Evolutionary conservation across 2,113 vertebrate genomes (phyloP).

Genomic region (Ictalurus punctatus): DNA sequence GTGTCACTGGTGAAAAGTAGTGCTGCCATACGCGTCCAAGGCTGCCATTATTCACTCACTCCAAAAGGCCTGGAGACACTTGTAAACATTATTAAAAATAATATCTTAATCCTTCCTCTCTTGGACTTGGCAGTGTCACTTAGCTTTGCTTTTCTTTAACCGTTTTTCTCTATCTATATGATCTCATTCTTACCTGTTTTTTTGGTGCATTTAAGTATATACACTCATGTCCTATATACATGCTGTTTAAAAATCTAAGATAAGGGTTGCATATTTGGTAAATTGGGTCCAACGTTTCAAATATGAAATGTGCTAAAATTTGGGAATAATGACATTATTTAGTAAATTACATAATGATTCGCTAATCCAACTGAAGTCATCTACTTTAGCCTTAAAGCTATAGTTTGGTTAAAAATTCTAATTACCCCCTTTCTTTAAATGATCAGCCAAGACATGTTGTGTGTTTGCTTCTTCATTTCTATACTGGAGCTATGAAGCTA

Average conservation of each 20-base stretch:
- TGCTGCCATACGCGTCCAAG: slow-evolving; percentile 85
- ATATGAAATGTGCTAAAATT: background rate
- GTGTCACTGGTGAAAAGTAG: slow-evolving; percentile 86
- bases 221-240: background rate
- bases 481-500: background rate
- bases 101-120: slow-evolving; percentile 92
- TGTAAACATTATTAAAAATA: slow-evolving; percentile 98
- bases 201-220: slow-evolving; percentile 13
- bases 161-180: background rate
- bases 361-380: background rate
- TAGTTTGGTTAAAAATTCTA: background rate
- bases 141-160: slow-evolving; percentile 66
- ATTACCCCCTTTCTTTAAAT: background rate
- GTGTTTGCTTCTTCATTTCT: background rate
- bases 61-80: slow-evolving; percentile 87
- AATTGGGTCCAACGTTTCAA: background rate
- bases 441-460: background rate
- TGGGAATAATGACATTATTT: background rate
- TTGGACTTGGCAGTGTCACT: slow-evolving; percentile 84
- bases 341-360: background rate
- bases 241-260: background rate
- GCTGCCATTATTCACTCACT: slow-evolving; percentile 87
- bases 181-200: background rate
- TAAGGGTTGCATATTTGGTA: background rate
- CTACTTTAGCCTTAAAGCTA: background rate